Evolutionary conservation across 1,140 invertebrate species (phyloP).

Genomic region (Hyles vespertilio): DNA sequence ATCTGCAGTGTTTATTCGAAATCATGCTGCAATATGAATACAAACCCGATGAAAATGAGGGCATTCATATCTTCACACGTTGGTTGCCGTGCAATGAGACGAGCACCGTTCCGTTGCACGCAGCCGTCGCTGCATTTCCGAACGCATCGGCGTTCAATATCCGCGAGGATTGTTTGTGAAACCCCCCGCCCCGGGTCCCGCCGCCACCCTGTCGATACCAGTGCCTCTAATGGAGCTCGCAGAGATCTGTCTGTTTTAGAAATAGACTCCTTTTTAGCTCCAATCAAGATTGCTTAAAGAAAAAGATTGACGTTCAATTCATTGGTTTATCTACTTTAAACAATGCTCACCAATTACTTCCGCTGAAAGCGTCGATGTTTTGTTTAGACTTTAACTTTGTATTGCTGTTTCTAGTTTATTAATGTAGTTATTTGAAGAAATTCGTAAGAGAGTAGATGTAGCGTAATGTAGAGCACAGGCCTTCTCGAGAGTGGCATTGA

Average conservation of each 20-base stretch:
- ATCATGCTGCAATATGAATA: slow-evolving; percentile 40
- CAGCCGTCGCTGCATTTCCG: slow-evolving; percentile 64
- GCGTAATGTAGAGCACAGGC: too few relatives aligned
- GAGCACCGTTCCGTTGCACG: slow-evolving; percentile 46
- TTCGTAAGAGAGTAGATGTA: too few relatives aligned
- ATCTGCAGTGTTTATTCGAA: background rate
- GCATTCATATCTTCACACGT: slow-evolving; percentile 59
- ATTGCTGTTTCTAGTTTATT: too few relatives aligned
- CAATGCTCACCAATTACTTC: too few relatives aligned
- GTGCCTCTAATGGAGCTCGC: slow-evolving; percentile 56
- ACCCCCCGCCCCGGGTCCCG: slow-evolving; percentile 22
- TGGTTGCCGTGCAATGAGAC: slow-evolving; percentile 42
- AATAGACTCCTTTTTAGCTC: slow-evolving; percentile 35
- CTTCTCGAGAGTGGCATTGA: too few relatives aligned
- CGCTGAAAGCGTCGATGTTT: too few relatives aligned
- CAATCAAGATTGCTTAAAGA: slow-evolving; percentile 4
- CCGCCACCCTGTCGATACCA: slow-evolving; percentile 21
- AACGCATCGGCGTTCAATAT: slow-evolving; percentile 71
- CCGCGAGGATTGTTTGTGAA: slow-evolving; percentile 68
- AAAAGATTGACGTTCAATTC: too few relatives aligned
- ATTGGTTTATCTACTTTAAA: too few relatives aligned
- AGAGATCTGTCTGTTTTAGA: slow-evolving; percentile 53
- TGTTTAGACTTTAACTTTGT: too few relatives aligned
- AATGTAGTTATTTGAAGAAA: too few relatives aligned
- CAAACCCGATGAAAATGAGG: slow-evolving; percentile 55